Percentiles rank a stretch among this genome's conserved stretches.
phyloP scores from a whole-genome alignment of 2,113 vertebrate genomes.

The Gnathonemus longibarbis region DNA sequence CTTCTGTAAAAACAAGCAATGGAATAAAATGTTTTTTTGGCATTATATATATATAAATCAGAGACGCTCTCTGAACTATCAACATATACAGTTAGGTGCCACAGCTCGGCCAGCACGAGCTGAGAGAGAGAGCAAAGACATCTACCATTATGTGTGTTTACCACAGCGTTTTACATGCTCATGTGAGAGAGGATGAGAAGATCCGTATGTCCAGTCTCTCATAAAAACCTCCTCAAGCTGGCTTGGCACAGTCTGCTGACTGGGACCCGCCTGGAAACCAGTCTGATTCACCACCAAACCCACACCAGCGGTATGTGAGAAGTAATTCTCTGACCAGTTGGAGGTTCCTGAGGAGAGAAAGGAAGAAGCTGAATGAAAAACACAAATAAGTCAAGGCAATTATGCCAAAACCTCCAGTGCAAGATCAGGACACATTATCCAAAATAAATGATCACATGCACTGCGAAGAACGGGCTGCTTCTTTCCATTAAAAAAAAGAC shows the following conservation, averaged over 20 bases:
- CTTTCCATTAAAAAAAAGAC: background rate
- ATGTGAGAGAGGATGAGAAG: constrained; percentile 33
- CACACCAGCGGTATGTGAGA: constrained; percentile 61
- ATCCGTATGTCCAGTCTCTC: constrained; percentile 63
- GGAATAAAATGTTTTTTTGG: background rate
- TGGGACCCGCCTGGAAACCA: constrained; percentile 23
- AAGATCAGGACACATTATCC: background rate
- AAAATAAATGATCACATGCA: background rate
- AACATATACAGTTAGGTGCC: background rate
- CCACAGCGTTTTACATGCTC: constrained; percentile 44
- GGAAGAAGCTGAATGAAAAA: background rate
- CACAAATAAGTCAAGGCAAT: background rate
- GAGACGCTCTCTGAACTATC: background rate
- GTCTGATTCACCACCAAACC: constrained; percentile 70
- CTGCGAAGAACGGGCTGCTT: background rate
- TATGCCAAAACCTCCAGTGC: background rate
- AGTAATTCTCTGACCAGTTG: constrained; percentile 74
- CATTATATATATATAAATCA: background rate
- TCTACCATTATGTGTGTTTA: background rate
- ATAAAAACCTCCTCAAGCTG: constrained; percentile 59
- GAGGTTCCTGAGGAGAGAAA: constrained; percentile 60
- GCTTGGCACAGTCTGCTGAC: constrained; percentile 52
- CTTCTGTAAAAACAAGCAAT: constrained; percentile 6
- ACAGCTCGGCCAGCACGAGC: background rate
- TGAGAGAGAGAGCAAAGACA: background rate